Conservation (phyloP, 2,113 vertebrate species). For the Trinectes maculatus region DNA sequence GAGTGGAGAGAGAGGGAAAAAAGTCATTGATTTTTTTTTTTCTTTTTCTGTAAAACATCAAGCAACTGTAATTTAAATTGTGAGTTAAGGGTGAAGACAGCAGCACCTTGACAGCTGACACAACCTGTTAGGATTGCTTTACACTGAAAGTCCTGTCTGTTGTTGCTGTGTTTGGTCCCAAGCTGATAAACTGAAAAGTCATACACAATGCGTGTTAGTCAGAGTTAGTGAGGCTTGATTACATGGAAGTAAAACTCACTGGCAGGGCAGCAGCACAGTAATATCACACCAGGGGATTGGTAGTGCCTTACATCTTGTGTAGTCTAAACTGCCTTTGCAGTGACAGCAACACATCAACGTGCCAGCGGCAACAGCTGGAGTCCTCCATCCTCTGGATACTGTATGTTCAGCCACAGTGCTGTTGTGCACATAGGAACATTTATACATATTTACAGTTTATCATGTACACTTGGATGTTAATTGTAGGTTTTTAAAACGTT, state of each 20-base stretch:
- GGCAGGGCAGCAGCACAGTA: neutral
- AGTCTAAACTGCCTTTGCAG: neutral
- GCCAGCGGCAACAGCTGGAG: conserved; percentile 2
- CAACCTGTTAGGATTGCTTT: neutral
- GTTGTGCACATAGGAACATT: neutral
- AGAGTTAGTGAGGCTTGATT: neutral
- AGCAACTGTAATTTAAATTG: conserved; percentile 8
- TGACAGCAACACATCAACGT: neutral
- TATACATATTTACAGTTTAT: no score
- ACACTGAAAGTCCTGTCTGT: conserved; percentile 5
- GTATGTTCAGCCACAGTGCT: neutral
- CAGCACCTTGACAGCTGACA: neutral
- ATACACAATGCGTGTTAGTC: neutral
- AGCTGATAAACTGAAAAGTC: neutral
- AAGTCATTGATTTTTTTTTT: conserved; percentile 7
- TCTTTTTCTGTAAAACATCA: conserved; percentile 16
- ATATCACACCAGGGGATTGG: neutral
- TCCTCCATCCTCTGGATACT: neutral
- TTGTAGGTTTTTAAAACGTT: no score
- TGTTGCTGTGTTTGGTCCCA: conserved; percentile 2
- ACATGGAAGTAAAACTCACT: neutral
- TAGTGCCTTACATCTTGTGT: neutral
- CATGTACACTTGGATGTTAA: no score
- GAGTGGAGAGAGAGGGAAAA: conserved; percentile 45
- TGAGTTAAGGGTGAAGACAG: conserved; percentile 7